Evolutionary conservation across 2,888 invertebrate genomes (phyloP).

Genomic region (Oconnorella tubifera): DNA sequence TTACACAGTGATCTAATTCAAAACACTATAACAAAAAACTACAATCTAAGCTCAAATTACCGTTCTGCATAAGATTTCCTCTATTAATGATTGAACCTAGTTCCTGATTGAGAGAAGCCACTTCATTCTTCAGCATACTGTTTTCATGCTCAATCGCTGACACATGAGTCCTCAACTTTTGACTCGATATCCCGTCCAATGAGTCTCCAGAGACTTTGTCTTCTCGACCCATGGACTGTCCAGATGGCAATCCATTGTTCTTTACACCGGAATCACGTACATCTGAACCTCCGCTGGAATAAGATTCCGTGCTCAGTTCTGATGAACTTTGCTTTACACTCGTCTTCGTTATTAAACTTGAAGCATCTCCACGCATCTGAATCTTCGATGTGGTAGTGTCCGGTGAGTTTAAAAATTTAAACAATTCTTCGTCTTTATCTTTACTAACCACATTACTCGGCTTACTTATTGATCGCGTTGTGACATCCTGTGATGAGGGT

Average conservation of each 20-base stretch:
- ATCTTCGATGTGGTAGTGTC: conserved; percentile 35
- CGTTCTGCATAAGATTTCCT: neutral
- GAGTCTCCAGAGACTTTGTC: neutral
- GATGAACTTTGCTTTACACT: neutral
- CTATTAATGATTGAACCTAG: conserved; percentile 2
- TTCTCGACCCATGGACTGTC: neutral
- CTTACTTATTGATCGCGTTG: neutral
- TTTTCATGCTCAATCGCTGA: conserved; percentile 4
- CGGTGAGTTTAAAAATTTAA: conserved; percentile 57
- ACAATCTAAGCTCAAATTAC: no score
- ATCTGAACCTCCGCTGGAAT: neutral
- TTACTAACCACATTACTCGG: conserved; percentile 31
- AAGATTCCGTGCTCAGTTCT: no score
- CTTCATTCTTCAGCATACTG: conserved; percentile 2
- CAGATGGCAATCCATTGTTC: neutral
- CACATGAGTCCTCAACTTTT: neutral
- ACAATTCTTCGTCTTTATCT: conserved; percentile 55
- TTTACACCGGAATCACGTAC: neutral
- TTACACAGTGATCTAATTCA: no score
- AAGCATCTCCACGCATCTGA: neutral
- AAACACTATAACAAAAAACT: no score
- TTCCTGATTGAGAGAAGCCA: conserved; percentile 3
- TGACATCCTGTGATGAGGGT: neutral
- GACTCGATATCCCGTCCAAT: neutral
- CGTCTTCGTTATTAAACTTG: neutral